These are phyloP conservation scores for Agrotis segetum DNA, from an alignment of 2,888 invertebrate species.

Conservation along the genomic window DNA sequence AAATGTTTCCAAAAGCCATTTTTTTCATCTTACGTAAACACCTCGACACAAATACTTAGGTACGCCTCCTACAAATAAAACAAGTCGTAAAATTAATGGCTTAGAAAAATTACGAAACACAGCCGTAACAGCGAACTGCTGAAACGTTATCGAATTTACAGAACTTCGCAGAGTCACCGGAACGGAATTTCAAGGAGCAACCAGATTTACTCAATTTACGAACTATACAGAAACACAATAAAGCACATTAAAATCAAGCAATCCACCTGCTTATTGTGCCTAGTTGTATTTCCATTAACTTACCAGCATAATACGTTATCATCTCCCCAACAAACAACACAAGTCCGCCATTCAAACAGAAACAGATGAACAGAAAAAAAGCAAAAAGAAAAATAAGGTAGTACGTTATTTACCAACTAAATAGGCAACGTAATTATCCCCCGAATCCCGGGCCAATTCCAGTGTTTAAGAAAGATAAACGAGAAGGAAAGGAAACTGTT, in stretches of 20 bases:
- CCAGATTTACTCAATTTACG: slow-evolving; percentile 37
- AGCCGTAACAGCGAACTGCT: slow-evolving; percentile 47
- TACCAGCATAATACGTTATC: slow-evolving; percentile 23
- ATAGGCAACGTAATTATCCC: slow-evolving; percentile 88
- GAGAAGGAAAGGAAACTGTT: slow-evolving; percentile 86
- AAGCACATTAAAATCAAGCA: slow-evolving; percentile 15
- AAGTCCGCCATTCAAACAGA: slow-evolving; percentile 48
- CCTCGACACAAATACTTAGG: slow-evolving; percentile 28
- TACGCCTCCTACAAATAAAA: slow-evolving; percentile 43
- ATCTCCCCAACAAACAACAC: slow-evolving; percentile 45
- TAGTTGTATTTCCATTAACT: slow-evolving; percentile 10
- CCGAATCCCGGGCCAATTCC: slow-evolving; percentile 86
- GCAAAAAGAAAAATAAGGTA: slow-evolving; percentile 75
- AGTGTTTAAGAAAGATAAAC: slow-evolving; percentile 91
- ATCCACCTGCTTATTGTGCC: slow-evolving; percentile 28
- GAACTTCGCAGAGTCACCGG: slow-evolving; percentile 43
- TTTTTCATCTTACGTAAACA: slow-evolving; percentile 18
- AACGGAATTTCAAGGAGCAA: slow-evolving; percentile 50
- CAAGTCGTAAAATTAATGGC: slow-evolving; percentile 48
- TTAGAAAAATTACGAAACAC: slow-evolving; percentile 45
- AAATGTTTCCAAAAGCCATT: background rate
- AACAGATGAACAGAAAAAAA: slow-evolving; percentile 63
- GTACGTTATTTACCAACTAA: slow-evolving; percentile 81
- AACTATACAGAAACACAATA: slow-evolving; percentile 40
- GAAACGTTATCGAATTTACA: slow-evolving; percentile 56